Conservation (phyloP, 37 sponge, comb jelly and placozoan genomes). For the Ianthella basta region DNA sequence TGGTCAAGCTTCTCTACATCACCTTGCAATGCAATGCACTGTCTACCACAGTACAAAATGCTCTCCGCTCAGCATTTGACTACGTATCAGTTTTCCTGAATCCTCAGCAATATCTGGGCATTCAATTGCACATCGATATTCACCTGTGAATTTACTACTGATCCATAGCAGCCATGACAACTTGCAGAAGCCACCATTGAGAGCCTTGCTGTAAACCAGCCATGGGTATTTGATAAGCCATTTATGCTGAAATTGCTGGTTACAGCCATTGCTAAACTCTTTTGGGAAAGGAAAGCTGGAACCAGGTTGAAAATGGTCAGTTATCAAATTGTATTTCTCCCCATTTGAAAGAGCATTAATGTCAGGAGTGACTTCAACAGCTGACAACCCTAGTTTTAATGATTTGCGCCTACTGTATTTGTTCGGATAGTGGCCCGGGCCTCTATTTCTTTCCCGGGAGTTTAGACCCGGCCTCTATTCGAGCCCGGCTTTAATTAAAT, state of each 20-base stretch:
- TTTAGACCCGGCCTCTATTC: too few relatives aligned
- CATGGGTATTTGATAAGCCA: conserved; percentile 50
- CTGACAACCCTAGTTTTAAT: conserved; percentile 2
- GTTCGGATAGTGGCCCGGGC: too few relatives aligned
- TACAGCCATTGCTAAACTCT: conserved; percentile 37
- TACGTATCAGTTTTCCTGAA: conserved; percentile 6
- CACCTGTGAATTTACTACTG: conserved; percentile 12
- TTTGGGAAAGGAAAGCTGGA: conserved; percentile 44
- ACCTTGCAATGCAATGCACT: background rate
- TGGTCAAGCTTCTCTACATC: background rate
- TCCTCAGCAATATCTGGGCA: conserved; percentile 13
- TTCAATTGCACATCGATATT: conserved; percentile 20
- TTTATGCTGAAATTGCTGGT: conserved; percentile 41
- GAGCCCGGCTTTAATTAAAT: too few relatives aligned
- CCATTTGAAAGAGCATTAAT: conserved; percentile 8
- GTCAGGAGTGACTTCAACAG: background rate
- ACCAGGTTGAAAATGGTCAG: conserved; percentile 21
- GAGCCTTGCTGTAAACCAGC: conserved; percentile 48
- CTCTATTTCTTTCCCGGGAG: too few relatives aligned
- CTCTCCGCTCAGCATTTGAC: background rate
- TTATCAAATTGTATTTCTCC: conserved; percentile 18
- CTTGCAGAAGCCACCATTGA: conserved; percentile 12
- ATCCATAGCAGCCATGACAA: conserved; percentile 24
- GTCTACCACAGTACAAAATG: conserved; percentile 4
- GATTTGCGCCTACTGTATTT: conserved; percentile 19